Evolutionary conservation across 2,113 vertebrate species (phyloP).

Genomic region (Caretta caretta): DNA sequence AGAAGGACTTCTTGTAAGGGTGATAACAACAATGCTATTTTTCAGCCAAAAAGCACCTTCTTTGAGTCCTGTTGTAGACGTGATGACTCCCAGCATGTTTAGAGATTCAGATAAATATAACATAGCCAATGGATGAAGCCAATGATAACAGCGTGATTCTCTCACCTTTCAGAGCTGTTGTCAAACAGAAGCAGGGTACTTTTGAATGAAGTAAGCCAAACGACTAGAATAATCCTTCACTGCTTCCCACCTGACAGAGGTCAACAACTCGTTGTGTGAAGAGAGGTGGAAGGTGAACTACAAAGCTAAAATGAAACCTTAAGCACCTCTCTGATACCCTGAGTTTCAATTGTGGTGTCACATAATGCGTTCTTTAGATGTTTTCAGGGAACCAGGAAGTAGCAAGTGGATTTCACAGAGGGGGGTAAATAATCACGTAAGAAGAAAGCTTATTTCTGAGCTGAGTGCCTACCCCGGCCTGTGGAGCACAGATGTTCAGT

Average conservation of each 20-base stretch:
- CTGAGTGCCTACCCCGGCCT: neutral
- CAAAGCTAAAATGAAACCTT: neutral
- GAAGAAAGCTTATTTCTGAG: conserved; percentile 2
- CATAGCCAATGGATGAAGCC: too few species aligned
- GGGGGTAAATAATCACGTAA: neutral
- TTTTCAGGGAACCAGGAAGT: conserved; percentile 27
- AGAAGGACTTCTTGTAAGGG: neutral
- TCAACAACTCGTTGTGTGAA: neutral
- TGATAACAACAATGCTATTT: neutral
- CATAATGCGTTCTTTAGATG: neutral
- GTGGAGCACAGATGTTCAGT: neutral
- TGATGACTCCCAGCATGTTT: neutral
- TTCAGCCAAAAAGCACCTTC: neutral
- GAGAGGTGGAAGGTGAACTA: conserved; percentile 5
- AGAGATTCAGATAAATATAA: neutral
- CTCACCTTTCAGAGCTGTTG: too few species aligned
- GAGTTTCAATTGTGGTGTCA: neutral
- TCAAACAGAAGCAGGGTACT: neutral
- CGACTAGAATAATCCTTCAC: neutral
- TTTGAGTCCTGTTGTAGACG: neutral
- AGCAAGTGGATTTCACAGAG: conserved; percentile 5
- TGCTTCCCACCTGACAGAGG: neutral
- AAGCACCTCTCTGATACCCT: neutral
- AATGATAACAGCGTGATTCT: too few species aligned
- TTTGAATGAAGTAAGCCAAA: neutral